phyloP scores from a whole-genome alignment of 2,888 invertebrate species.

The Crematogaster levior region DNA sequence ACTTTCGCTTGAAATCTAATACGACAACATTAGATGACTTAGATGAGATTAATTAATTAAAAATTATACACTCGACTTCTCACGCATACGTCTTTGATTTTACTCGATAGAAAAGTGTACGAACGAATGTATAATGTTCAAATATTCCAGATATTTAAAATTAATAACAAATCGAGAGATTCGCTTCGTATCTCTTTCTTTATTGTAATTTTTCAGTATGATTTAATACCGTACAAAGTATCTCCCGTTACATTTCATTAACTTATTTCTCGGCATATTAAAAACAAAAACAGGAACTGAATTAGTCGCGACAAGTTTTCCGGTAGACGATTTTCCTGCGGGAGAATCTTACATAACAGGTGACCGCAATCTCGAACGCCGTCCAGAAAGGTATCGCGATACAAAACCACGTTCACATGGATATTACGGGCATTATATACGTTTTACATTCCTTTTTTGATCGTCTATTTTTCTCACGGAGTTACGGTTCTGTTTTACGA shows the following conservation, averaged over 20 bases:
- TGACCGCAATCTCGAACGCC: slow-evolving; percentile 51
- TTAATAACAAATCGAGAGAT: neutral
- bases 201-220: neutral
- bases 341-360: slow-evolving; percentile 61
- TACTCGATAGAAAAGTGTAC: neutral
- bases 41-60: neutral
- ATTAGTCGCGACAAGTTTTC: slow-evolving; percentile 66
- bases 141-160: neutral
- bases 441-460: slow-evolving; percentile 54
- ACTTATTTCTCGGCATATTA: neutral
- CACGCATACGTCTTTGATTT: neutral
- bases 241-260: slow-evolving; percentile 6
- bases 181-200: neutral
- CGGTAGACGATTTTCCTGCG: slow-evolving; percentile 55
- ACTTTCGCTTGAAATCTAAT: slow-evolving; percentile 37
- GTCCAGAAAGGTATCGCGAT: slow-evolving; percentile 48
- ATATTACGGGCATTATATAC: slow-evolving; percentile 67
- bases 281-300: slow-evolving; percentile 19
- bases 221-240: neutral
- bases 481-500: slow-evolving; percentile 54
- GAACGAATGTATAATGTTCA: neutral
- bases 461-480: slow-evolving; percentile 52
- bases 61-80: neutral
- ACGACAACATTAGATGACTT: neutral
- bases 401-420: slow-evolving; percentile 71